Percentiles rank a stretch among this genome's conserved stretches.
These are phyloP conservation scores for Drosophila kokeensis DNA, from an alignment of 2,888 invertebrate species.

Conservation along the genomic window DNA sequence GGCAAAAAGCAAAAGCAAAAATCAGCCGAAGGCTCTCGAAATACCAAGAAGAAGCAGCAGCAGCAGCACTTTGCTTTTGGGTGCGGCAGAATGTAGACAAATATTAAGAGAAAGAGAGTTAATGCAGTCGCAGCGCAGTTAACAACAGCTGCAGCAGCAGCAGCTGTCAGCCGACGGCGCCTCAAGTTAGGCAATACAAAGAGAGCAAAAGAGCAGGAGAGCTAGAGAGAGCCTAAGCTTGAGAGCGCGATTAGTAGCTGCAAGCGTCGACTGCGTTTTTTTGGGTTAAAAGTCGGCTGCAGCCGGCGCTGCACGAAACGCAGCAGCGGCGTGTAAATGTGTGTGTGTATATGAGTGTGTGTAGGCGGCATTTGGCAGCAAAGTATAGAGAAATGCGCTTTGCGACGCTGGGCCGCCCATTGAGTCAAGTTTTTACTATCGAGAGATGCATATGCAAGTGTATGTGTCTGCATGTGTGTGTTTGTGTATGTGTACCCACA, in stretches of 20 bases:
- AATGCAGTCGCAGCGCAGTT: conserved; percentile 39
- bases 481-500: conserved; percentile 19
- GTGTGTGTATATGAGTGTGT: conserved; percentile 36
- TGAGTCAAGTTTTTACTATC: conserved; percentile 75
- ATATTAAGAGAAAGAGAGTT: conserved; percentile 32
- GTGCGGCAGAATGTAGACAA: conserved; percentile 70
- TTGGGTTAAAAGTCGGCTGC: conserved; percentile 77
- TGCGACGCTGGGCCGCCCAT: conserved; percentile 47
- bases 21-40: conserved; percentile 29
- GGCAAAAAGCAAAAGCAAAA: conserved; percentile 34
- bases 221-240: conserved; percentile 33
- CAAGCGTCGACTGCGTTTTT: conserved; percentile 61
- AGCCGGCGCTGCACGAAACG: conserved; percentile 69
- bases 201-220: conserved; percentile 18
- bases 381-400: conserved; percentile 74
- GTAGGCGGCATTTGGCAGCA: conserved; percentile 72
- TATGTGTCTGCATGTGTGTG: conserved; percentile 13
- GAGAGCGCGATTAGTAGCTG: conserved; percentile 48
- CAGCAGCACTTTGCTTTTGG: conserved; percentile 57
- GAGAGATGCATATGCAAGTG: conserved; percentile 27
- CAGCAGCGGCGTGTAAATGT: conserved; percentile 28
- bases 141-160: conserved; percentile 36
- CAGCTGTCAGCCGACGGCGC: conserved; percentile 63
- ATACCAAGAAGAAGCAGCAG: conserved; percentile 16
- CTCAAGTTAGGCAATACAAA: conserved; percentile 67